Evolutionary conservation across 1,140 invertebrate species (phyloP).

Genomic region (Campoletis sonorensis): DNA sequence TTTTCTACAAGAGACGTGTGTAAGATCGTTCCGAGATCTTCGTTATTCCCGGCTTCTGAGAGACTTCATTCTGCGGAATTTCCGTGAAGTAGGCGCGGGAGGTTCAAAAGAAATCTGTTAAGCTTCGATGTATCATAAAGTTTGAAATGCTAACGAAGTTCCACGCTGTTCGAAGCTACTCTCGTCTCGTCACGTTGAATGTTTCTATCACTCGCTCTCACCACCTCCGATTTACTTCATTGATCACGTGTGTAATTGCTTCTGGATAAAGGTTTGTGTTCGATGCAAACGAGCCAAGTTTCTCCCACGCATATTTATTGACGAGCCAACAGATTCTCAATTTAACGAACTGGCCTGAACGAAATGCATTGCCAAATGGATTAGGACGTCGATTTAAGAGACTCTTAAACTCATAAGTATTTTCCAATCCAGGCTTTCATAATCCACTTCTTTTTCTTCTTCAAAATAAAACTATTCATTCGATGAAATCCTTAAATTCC

Average conservation of each 20-base stretch:
- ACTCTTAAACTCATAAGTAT: no score
- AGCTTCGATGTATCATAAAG: conserved; percentile 2
- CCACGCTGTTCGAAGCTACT: not conserved
- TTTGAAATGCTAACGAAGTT: conserved; percentile 29
- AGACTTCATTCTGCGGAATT: not conserved
- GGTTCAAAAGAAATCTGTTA: not conserved
- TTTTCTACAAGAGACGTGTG: conserved; percentile 18
- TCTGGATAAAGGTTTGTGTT: not conserved
- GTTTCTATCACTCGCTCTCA: conserved; percentile 35
- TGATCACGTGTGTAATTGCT: conserved; percentile 11
- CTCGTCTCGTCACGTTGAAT: conserved; percentile 12
- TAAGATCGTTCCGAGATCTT: conserved; percentile 16
- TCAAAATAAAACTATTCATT: no score
- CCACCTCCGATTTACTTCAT: conserved; percentile 30
- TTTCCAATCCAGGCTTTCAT: no score
- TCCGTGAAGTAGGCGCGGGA: not conserved
- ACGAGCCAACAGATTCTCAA: not conserved
- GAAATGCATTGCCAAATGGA: no score
- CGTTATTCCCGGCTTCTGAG: not conserved
- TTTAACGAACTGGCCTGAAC: no score
- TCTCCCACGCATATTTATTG: not conserved
- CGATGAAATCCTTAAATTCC: no score
- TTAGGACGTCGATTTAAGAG: no score
- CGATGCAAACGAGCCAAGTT: not conserved
- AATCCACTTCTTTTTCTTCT: no score